Base-by-base conservation (phyloP, 2,888 invertebrate species). In the Belgica antarctica region DNA sequence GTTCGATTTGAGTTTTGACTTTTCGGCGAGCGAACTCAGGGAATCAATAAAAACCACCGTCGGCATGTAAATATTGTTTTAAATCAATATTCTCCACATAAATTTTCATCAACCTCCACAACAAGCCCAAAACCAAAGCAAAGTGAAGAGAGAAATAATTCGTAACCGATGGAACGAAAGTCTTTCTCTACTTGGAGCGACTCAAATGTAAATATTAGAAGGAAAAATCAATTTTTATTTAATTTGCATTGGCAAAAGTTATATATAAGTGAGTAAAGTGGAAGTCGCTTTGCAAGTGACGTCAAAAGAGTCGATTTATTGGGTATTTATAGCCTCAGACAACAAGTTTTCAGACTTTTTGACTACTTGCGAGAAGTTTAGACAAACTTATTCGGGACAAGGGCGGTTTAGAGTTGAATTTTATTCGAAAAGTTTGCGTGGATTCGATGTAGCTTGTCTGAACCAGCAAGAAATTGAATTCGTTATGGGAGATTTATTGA, bases 191-290 rank as follows among this genome's bases (percentile, higher is more conserved):
- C 52, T 52, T 5, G 4, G 19, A 52, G 24, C 52, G 24, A 52
- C 52, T 22, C 22, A 52, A 52, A 59, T 59, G 59, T 59, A 59
- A 59, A 59, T 59, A 59, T 59, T 27, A 59, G 22, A 59, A 27
- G 27, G 34, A 57, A 68, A 68, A 68, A 68, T 68, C 68, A 68
- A 68, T 68, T 68, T 68, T 57, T 68, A 68, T 68, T 68, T 68
- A 68, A 68, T 68, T 68, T 68, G 22, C 68, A 68, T 68, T 68
- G 63, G 25, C 52, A 19, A 57, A 57, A 34, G 12, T 65, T 31
- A 34, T 27, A 36, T 19, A 24, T 25, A 15, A 59, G 27, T 27
- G 25, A 59, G 24, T 57, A 15, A 46, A 12, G 34, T 5, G 12
- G 34, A 31, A 31, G 12, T 8, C n/a, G 12, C 5, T 31, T 31